Evolutionary conservation across 2,113 vertebrate species (phyloP).

Genomic region (Thunnus maccoyii): DNA sequence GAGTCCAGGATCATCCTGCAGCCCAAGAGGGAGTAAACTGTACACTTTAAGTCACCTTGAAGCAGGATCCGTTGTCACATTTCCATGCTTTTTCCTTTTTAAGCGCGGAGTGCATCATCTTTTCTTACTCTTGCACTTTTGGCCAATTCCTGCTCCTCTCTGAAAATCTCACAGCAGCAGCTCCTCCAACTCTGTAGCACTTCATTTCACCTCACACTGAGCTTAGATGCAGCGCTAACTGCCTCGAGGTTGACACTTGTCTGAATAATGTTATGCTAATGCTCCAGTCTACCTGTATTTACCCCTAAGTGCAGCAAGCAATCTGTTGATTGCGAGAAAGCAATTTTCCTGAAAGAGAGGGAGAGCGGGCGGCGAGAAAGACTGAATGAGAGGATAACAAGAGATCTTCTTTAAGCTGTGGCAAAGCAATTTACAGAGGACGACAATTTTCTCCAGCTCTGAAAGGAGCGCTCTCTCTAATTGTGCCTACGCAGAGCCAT

Average conservation of each 20-base stretch:
- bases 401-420: slow-evolving; percentile 82
- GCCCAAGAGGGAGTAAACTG: slow-evolving; percentile 37
- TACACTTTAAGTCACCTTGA: slow-evolving; percentile 60
- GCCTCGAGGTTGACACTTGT: slow-evolving; percentile 80
- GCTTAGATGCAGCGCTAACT: slow-evolving; percentile 69
- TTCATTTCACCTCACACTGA: slow-evolving; percentile 72
- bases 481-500: slow-evolving; percentile 74
- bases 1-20: slow-evolving; percentile 60
- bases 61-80: slow-evolving; percentile 53
- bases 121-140: slow-evolving; percentile 53
- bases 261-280: slow-evolving; percentile 87
- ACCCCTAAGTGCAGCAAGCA: slow-evolving; percentile 84
- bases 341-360: slow-evolving; percentile 79
- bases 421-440: slow-evolving; percentile 84
- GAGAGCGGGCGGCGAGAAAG: slow-evolving; percentile 46
- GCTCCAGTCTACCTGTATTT: slow-evolving; percentile 85
- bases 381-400: slow-evolving; percentile 75
- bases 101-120: slow-evolving; percentile 41
- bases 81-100: slow-evolving; percentile 17
- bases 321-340: slow-evolving; percentile 83
- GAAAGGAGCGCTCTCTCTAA: slow-evolving; percentile 81
- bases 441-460: slow-evolving; percentile 83
- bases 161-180: slow-evolving; percentile 38
- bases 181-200: slow-evolving; percentile 57
- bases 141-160: slow-evolving; percentile 53